A percentile compares a stretch with the other conserved stretches of the same genome.
Evolutionary conservation across 2,797 vertebrate species (phyloP).

Genomic region (Syndactyla subalaris): DNA sequence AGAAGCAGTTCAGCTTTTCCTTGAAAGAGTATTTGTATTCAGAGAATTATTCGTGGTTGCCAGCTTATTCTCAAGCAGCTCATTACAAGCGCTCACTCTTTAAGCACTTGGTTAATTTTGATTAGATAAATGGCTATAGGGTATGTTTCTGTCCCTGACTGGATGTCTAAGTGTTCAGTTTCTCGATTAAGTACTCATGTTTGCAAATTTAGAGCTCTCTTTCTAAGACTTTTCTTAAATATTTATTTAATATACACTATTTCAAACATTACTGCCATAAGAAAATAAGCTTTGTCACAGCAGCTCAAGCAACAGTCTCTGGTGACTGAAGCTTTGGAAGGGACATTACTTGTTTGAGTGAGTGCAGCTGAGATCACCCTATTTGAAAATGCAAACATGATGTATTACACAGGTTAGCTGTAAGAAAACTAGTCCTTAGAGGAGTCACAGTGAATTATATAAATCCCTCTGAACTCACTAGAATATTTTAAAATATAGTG

Average conservation of each 20-base stretch:
- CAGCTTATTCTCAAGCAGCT: conserved; percentile 49
- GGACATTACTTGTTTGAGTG: background rate
- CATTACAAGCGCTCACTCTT: conserved; percentile 13
- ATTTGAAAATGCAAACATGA: background rate
- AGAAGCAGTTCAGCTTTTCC: conserved; percentile 32
- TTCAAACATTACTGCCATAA: conserved; percentile 11
- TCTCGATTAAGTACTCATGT: conserved; percentile 32
- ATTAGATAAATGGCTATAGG: conserved; percentile 57
- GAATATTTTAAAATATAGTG: background rate
- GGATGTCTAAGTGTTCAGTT: conserved; percentile 14
- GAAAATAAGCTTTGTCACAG: conserved; percentile 31
- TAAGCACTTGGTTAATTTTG: conserved; percentile 63
- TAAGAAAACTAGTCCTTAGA: background rate
- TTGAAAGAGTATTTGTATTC: conserved; percentile 43
- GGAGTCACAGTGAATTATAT: background rate
- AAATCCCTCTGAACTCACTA: background rate
- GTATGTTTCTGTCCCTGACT: background rate
- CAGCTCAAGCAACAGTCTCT: background rate
- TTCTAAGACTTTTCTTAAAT: background rate
- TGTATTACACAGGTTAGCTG: background rate
- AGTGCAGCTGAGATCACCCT: background rate
- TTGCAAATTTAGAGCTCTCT: conserved; percentile 32
- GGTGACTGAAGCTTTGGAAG: background rate
- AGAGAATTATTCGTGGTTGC: conserved; percentile 16
- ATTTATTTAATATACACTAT: conserved; percentile 34